Percentiles rank a stretch among this genome's conserved stretches.
These are phyloP conservation scores for Eufriesea mexicana DNA, from an alignment of 1,140 invertebrate genomes.

Conservation along the genomic window DNA sequence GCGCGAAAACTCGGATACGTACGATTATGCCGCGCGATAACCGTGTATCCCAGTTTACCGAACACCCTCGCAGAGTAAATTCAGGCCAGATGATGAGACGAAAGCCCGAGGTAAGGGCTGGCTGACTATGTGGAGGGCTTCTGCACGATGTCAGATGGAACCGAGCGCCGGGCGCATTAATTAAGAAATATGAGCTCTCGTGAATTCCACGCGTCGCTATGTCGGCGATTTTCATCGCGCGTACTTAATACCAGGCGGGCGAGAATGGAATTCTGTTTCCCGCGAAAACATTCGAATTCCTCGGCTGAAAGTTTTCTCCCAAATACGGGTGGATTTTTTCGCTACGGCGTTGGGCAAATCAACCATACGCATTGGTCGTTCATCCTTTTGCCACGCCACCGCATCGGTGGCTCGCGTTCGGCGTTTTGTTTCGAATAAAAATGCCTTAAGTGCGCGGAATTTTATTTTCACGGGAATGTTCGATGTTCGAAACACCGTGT, in stretches of 20 bases:
- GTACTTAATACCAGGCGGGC: neutral
- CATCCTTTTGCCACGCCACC: neutral
- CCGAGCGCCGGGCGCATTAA: constrained; percentile 37
- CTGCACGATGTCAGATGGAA: constrained; percentile 34
- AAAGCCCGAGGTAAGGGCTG: constrained; percentile 38
- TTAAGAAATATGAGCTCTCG: constrained; percentile 54
- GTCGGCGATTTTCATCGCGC: neutral
- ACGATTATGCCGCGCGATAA: constrained; percentile 20
- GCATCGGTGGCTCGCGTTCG: no score
- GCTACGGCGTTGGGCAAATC: neutral
- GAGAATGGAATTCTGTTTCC: neutral
- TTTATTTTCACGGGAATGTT: no score
- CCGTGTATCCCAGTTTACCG: constrained; percentile 39
- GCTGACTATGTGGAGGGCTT: constrained; percentile 24
- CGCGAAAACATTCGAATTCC: constrained; percentile 16
- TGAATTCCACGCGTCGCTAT: neutral
- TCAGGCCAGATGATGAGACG: constrained; percentile 29
- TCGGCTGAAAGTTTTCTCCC: neutral
- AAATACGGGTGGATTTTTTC: constrained; percentile 2
- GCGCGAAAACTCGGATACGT: constrained; percentile 17
- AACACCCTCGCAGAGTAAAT: constrained; percentile 65
- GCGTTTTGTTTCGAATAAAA: no score
- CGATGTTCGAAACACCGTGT: no score
- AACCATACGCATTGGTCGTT: neutral
- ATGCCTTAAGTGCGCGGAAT: no score